These are phyloP conservation scores for Bucco capensis DNA, from an alignment of 2,113 vertebrate species.

Conservation along the genomic window DNA sequence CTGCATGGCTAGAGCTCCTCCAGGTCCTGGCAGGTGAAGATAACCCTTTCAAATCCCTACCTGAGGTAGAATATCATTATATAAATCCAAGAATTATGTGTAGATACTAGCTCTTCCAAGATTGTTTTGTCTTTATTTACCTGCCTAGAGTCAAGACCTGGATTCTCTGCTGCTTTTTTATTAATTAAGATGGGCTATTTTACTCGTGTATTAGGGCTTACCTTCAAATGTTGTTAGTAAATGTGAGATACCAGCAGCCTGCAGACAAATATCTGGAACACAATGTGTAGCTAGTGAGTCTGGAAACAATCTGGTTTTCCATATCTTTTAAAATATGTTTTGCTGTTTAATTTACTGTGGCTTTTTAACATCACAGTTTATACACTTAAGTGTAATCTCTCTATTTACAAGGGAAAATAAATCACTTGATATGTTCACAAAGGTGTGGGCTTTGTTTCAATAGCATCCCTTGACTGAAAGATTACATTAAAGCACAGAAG, in stretches of 20 bases:
- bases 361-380: not conserved
- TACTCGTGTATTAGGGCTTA: not conserved
- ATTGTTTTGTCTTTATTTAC: not conserved
- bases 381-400: not conserved
- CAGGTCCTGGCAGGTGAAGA: not conserved
- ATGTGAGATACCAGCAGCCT: not conserved
- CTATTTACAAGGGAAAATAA: not conserved
- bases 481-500: not conserved
- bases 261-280: not conserved
- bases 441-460: not conserved
- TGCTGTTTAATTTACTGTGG: not conserved
- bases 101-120: not conserved
- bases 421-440: not conserved
- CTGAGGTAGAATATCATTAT: not conserved
- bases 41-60: slow-evolving; percentile 20
- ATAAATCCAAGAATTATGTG: not conserved
- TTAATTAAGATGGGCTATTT: not conserved
- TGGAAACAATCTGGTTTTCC: not conserved
- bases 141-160: not conserved
- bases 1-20: not conserved
- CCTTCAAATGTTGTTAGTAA: not conserved
- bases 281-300: not conserved
- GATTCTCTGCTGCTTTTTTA: not conserved
- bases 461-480: not conserved
- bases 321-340: not conserved